Conservation (phyloP, 2,797 vertebrate species). For the Chromobotia macracanthus region DNA sequence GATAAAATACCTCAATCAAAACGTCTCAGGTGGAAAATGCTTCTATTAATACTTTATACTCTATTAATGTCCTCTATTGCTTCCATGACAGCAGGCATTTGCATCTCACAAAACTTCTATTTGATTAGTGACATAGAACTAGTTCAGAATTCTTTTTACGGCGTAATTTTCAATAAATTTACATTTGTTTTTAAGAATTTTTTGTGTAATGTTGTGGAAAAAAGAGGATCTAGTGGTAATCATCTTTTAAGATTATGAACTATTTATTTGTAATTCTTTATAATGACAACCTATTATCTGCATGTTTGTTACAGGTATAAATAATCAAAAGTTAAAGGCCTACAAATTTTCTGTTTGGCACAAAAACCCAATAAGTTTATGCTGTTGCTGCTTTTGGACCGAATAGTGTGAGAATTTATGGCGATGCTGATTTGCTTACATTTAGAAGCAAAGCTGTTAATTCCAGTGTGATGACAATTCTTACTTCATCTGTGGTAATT, state of each 20-base stretch:
- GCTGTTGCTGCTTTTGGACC: not conserved
- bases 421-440: conserved; percentile 18
- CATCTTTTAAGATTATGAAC: not conserved
- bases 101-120: too few species aligned
- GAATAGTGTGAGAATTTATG: conserved; percentile 9
- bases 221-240: not conserved
- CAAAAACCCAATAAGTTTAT: not conserved
- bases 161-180: too few species aligned
- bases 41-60: too few species aligned
- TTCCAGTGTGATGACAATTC: conserved; percentile 31
- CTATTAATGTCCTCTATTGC: too few species aligned
- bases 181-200: too few species aligned
- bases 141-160: too few species aligned
- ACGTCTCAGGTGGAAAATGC: too few species aligned
- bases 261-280: not conserved
- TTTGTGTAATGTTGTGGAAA: too few species aligned
- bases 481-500: not conserved
- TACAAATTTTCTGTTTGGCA: not conserved
- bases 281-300: conserved; percentile 5
- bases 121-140: too few species aligned
- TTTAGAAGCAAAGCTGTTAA: conserved; percentile 20
- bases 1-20: too few species aligned
- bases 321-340: not conserved
- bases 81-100: too few species aligned
- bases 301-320: not conserved